Evolutionary conservation across 2,888 invertebrate species (phyloP), one percentile per base, ranked within the genome.

Genomic region (Parnassius smintheus): DNA sequence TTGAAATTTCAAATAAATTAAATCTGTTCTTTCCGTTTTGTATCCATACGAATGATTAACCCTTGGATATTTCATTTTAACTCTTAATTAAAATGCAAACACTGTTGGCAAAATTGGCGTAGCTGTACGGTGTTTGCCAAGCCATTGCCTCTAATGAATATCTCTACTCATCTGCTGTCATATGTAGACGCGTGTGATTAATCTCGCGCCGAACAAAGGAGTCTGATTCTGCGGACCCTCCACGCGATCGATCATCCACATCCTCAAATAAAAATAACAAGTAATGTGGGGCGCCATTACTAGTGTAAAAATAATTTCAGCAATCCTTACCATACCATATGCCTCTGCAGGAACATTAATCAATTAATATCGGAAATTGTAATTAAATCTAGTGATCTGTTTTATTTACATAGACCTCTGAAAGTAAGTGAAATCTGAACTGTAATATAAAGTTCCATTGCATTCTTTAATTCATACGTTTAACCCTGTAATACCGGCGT

Each of bases 241-340:
- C 72, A 70, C 72, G 70, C 82, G 80, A 91, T 91, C 91, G 88
- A 91, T 91, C 89, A 89, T 83, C 80, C 81, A 81, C 82, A 84
- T 82, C 81, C 80, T 82, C 82, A 81, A 85, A 89, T 89, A 89
- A 90, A 88, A 90, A 89, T 88, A 90, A 88, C 88, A 86, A 88
- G 85, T 87, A 88, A 86, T 81, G 79, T 81, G 81, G 82, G 81
- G 82, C 71, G 74, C 81, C 77, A 76, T 72, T 78, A 82, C 86
- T 79, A 85, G 87, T 88, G 88, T 88, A 83, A 82, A 79, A 78
- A 81, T 85, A 86, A 82, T 86, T 85, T 78, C 68, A 62, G 64
- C 66, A 49, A n/a, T 55, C 56, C 70, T 62, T 44, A 54, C 59
- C 56, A 10, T 46, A 9, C 35, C 4, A 56, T 18, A 4, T n/a